Base-by-base conservation (phyloP, 2,888 invertebrate genomes). In the Marasmarcha lunaedactyla region DNA sequence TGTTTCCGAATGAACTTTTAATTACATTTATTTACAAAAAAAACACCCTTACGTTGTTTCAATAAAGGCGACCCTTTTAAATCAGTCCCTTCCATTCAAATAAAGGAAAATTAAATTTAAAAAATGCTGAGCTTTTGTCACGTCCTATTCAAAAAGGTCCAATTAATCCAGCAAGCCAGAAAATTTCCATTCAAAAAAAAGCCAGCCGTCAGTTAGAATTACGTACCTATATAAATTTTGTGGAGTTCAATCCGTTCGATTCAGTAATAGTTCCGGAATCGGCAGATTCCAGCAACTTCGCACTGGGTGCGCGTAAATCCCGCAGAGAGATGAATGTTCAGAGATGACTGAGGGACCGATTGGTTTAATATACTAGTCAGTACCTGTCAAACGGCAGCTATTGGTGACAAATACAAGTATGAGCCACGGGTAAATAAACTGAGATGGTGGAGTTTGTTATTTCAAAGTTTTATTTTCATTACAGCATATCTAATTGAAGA, bases 221-320 rank as follows among this genome's bases (percentile, higher is more conserved):
- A 34, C 14, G 14, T 14, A 30, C 25, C 37, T 14, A 30, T 52
- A 59, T 54, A 49, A 56, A 57, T 60, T 61, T 51, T 48, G 47
- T 43, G 49, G 52, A 50, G 53, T 52, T 54, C 56, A 51, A 57
- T 57, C 53, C 51, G 48, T 44, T 50, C 49, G 45, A 50, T 50
- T 51, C 50, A 52, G 54, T 55, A 55, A 55, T 53, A 52, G 55
- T 51, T 48, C 45, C 42, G 50, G 51, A 51, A 51, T 49, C 50
- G 53, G 52, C 49, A 50, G 55, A 55, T 60, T 59, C 53, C 54
- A 55, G 46, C 53, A 63, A 63, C 57, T 63, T 62, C 51, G 43
- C 46, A 46, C 50, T 44, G 42, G 41, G 45, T 44, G 43, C 48
- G 40, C 30, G 49, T 46, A 57, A 60, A 57, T 57, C 59, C 50